Evolutionary conservation across 2,113 vertebrate genomes (phyloP).

Genomic region (Gymnarchus niloticus): DNA sequence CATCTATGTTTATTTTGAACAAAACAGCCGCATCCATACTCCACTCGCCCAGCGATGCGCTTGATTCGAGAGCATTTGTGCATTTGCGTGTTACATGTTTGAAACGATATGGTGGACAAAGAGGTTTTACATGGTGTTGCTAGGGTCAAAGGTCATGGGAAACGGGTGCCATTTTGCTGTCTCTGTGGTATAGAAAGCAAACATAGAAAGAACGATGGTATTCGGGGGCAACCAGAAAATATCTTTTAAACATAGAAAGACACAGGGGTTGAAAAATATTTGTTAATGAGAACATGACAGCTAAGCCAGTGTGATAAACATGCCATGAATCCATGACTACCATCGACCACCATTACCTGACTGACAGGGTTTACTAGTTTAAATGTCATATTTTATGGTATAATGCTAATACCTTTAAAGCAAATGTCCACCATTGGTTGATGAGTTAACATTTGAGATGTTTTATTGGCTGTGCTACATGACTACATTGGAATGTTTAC

Average conservation of each 20-base stretch:
- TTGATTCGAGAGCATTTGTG: background rate
- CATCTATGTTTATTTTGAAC: background rate
- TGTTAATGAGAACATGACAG: background rate
- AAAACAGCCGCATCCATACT: background rate
- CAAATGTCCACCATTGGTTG: background rate
- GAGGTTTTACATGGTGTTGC: background rate
- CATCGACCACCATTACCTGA: no score
- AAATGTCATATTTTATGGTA: no score
- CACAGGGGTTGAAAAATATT: background rate
- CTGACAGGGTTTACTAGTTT: no score
- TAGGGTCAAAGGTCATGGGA: background rate
- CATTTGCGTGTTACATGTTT: background rate
- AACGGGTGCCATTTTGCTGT: background rate
- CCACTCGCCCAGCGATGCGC: background rate
- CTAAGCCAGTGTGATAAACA: background rate
- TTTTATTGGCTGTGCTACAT: background rate
- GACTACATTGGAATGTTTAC: background rate
- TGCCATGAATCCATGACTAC: no score
- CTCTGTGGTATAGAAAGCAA: background rate
- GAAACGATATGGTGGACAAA: background rate
- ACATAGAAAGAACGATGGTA: background rate
- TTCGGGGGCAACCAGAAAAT: background rate
- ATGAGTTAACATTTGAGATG: background rate
- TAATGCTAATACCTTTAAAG: no score
- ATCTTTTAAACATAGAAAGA: background rate